These are phyloP conservation scores for Scaptomyza polygonia DNA, from an alignment of 2,888 invertebrate species.

Conservation along the genomic window DNA sequence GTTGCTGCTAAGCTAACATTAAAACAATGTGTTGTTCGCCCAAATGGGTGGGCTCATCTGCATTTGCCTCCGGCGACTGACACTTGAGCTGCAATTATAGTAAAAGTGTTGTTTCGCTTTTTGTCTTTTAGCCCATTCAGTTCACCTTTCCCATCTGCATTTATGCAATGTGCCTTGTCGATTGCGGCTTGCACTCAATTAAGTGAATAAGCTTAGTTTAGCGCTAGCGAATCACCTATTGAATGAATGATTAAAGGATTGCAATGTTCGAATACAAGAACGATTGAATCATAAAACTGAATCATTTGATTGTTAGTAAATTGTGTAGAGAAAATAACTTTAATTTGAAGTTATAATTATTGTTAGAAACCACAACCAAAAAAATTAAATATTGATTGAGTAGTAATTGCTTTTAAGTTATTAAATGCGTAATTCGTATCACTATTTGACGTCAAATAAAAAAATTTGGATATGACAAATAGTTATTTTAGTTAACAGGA, in stretches of 20 bases:
- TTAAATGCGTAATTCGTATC: not conserved
- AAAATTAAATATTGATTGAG: not conserved
- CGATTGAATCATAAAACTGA: not conserved
- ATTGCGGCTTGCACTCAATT: conserved; percentile 6
- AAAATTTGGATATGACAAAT: no score
- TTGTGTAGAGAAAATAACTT: not conserved
- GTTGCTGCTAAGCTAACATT: conserved; percentile 31
- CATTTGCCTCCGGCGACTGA: conserved; percentile 22
- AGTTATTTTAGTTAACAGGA: no score
- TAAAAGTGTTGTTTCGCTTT: conserved; percentile 38
- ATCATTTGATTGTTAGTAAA: not conserved
- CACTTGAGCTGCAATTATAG: conserved; percentile 55
- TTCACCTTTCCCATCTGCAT: not conserved
- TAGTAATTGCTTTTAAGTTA: not conserved
- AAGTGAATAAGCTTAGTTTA: conserved; percentile 3
- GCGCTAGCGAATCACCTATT: conserved; percentile 3
- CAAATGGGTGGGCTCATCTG: conserved; percentile 32
- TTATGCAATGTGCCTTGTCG: conserved; percentile 7
- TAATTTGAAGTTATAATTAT: not conserved
- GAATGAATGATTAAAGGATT: not conserved
- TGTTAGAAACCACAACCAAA: not conserved
- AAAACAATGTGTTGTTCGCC: conserved; percentile 14
- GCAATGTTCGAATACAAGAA: not conserved
- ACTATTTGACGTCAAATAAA: not conserved
- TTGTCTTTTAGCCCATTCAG: conserved; percentile 9